Percentiles rank a stretch among this genome's conserved stretches.
Evolutionary conservation across 2,113 vertebrate genomes (phyloP).

Genomic region (Aptenodytes patagonicus): DNA sequence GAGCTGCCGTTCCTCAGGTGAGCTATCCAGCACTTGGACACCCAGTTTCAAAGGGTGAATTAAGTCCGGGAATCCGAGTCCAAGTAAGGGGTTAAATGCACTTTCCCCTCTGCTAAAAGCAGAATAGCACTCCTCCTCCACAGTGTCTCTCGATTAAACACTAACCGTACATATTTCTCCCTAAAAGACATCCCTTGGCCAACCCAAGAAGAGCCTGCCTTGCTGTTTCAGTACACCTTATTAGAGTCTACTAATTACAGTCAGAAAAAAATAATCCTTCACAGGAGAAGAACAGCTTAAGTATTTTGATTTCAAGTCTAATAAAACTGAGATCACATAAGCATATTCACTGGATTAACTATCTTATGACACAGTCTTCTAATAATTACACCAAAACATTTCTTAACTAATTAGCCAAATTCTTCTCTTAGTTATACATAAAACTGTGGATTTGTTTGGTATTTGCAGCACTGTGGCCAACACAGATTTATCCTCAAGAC

Average conservation of each 20-base stretch:
- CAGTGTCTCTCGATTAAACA: not conserved
- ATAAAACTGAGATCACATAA: not conserved
- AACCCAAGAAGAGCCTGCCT: not conserved
- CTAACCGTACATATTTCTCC: not conserved
- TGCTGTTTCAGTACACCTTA: not conserved
- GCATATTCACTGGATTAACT: not conserved
- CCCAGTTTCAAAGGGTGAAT: not conserved
- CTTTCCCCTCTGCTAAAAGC: not conserved
- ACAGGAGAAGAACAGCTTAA: not conserved
- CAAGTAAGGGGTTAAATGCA: not conserved
- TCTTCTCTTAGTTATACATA: not conserved
- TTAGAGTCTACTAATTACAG: not conserved
- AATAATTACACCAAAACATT: not conserved
- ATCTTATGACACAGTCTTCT: not conserved
- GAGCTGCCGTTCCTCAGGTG: not conserved
- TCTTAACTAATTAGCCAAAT: not conserved
- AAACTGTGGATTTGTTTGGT: not conserved
- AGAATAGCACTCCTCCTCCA: not conserved
- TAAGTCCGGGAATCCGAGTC: not conserved
- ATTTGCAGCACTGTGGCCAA: conserved; percentile 6
- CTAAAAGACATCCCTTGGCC: not conserved
- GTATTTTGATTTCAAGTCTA: not conserved
- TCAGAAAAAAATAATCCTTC: not conserved
- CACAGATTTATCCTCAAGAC: conserved; percentile 1
- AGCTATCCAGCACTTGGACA: not conserved